Percentiles rank a stretch among this genome's conserved stretches.
Conservation (phyloP, 2,888 invertebrate species). For the Drosophila gaucha region DNA sequence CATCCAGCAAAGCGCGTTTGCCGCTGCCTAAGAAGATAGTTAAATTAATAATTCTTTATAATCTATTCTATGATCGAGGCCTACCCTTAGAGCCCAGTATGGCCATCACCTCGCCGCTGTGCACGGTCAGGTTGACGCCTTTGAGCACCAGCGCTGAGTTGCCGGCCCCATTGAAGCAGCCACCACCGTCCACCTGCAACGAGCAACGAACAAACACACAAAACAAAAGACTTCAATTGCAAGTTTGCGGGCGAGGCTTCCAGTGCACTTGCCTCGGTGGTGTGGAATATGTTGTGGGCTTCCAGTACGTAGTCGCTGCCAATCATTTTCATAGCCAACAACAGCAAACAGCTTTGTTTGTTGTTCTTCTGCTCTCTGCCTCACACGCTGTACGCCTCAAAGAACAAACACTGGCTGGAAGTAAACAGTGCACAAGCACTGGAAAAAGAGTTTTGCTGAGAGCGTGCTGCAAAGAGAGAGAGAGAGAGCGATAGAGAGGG, state of each 20-base stretch:
- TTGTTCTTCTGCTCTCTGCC: slow-evolving; percentile 52
- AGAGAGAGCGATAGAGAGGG: neutral
- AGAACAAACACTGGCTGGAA: slow-evolving; percentile 43
- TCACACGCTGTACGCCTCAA: slow-evolving; percentile 53
- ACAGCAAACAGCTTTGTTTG: slow-evolving; percentile 46
- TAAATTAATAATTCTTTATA: too few species aligned
- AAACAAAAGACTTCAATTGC: slow-evolving; percentile 51
- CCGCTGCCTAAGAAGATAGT: slow-evolving; percentile 90
- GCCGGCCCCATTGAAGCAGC: slow-evolving; percentile 90
- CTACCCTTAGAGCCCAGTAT: slow-evolving; percentile 96
- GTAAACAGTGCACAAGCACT: slow-evolving; percentile 32
- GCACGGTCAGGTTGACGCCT: slow-evolving; percentile 95
- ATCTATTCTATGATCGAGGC: too few species aligned
- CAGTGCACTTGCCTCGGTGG: slow-evolving; percentile 89
- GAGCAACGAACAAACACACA: neutral
- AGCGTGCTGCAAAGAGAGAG: neutral
- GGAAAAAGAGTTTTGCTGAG: slow-evolving; percentile 9
- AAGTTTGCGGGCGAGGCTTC: slow-evolving; percentile 13
- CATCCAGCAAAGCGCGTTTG: slow-evolving; percentile 96
- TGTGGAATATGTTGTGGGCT: slow-evolving; percentile 94
- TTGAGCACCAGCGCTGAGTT: slow-evolving; percentile 95
- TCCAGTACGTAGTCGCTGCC: slow-evolving; percentile 94
- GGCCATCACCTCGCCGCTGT: slow-evolving; percentile 96
- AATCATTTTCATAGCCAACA: slow-evolving; percentile 87
- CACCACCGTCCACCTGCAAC: slow-evolving; percentile 91